Percentiles rank a stretch among this genome's conserved stretches.
phyloP scores from a whole-genome alignment of 2,113 vertebrate species.

The Gnathonemus longibarbis region DNA sequence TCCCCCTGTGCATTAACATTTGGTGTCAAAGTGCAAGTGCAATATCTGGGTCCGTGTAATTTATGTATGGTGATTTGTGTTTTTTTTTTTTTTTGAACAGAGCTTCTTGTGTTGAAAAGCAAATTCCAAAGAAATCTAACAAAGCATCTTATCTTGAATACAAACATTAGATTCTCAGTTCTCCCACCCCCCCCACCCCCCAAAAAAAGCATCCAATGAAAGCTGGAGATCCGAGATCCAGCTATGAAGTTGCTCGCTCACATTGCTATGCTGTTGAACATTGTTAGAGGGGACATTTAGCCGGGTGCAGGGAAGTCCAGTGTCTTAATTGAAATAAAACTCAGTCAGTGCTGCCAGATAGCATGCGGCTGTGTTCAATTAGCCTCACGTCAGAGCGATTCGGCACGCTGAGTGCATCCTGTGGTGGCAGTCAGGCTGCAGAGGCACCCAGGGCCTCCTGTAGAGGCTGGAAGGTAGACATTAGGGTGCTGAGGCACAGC shows the following conservation, averaged over 20 bases:
- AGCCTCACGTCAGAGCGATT: not conserved
- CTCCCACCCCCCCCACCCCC: not conserved
- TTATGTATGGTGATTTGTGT: not conserved
- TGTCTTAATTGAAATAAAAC: constrained; percentile 6
- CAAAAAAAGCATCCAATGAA: not conserved
- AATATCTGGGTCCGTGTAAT: not conserved
- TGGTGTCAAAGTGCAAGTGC: not conserved
- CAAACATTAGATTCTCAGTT: not conserved
- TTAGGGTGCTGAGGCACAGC: not conserved
- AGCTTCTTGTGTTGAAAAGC: not conserved
- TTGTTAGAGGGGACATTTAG: not conserved
- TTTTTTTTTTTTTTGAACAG: not conserved
- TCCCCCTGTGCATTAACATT: not conserved
- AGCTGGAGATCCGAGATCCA: not conserved
- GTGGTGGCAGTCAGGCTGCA: not conserved
- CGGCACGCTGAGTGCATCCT: not conserved
- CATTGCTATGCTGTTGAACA: not conserved
- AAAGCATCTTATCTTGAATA: not conserved
- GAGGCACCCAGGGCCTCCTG: not conserved
- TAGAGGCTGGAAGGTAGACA: not conserved
- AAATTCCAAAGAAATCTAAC: not conserved
- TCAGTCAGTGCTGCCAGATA: not conserved
- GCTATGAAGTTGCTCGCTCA: not conserved
- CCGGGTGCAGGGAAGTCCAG: not conserved
- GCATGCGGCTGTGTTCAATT: not conserved